These are phyloP conservation scores for Sciurus vulgaris DNA, from an alignment of 2,797 vertebrate genomes.

Conservation along the genomic window DNA sequence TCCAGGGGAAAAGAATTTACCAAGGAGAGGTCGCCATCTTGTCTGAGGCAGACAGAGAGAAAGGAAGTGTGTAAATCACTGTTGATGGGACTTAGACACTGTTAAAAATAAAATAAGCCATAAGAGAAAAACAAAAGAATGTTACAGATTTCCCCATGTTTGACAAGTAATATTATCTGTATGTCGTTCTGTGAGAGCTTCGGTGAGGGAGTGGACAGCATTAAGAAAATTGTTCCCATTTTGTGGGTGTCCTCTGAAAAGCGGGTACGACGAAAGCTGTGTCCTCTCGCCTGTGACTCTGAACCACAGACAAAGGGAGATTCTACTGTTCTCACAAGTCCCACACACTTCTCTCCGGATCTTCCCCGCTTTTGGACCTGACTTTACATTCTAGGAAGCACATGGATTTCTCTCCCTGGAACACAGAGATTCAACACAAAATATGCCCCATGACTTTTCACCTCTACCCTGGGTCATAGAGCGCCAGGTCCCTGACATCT, in stretches of 20 bases:
- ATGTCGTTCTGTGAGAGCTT: background rate
- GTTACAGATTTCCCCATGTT: background rate
- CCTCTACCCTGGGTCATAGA: background rate
- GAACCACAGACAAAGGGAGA: background rate
- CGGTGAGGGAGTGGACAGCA: too few relatives aligned
- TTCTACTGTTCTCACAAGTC: background rate
- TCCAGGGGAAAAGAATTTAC: background rate
- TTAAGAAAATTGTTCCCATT: background rate
- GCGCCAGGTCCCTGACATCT: fast-evolving
- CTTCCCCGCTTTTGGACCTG: fast-evolving
- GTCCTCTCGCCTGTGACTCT: background rate
- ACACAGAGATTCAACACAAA: background rate
- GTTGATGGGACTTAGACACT: background rate
- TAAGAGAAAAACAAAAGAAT: background rate
- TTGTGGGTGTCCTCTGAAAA: background rate
- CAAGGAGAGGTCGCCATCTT: background rate
- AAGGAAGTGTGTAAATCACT: background rate
- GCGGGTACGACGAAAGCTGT: fast-evolving
- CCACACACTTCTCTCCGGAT: background rate
- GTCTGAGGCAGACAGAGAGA: background rate
- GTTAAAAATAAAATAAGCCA: background rate
- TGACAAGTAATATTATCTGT: background rate
- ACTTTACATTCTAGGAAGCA: background rate
- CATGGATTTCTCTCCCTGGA: fast-evolving
- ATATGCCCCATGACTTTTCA: background rate